Base-by-base conservation (phyloP, 2,888 invertebrate species). In the Alentia gelatinosa region DNA sequence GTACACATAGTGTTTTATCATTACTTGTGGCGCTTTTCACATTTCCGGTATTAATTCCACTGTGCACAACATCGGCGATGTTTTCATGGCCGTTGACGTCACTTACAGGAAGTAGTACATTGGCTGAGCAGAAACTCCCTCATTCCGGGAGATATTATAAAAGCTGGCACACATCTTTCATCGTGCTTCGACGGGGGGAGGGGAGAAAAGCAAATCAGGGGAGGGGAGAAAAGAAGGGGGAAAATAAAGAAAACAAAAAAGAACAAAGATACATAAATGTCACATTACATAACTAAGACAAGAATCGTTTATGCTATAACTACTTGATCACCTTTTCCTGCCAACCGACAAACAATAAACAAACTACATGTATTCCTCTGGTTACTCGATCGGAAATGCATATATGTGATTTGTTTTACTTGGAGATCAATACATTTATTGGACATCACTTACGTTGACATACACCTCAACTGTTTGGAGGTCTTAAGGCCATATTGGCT, bases 151-250 rank as follows among this genome's bases (percentile, higher is more conserved):
- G n/a, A n/a, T n/a, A n/a, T n/a, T n/a, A n/a, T n/a, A n/a, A n/a
- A n/a, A n/a, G 56, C 56, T 56, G 56, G 19, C 56, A 56, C 56
- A 56, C 56, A 19, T 56, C 23, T 56, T 19, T 56, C 56, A 56
- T 56, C 23, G 56, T n/a, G 12, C 56, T 56, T n/a, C 68, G 68
- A 68, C 30, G 30, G 30, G 26, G 68, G 68, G 26, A 68, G 30
- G n/a, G n/a, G 30, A 68, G n/a, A 68, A 68, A 68, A 68, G 26
- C 30, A 68, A 68, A 68, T 68, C 68, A 68, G 56, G 56, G 56
- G 56, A 56, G 19, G 12, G 3, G 30, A 68, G 30, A 26, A 68
- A 68, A 68, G 30, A 26, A 68, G 26, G 30, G 3, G 15, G 68
- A 68, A 68, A 68, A 68, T 19, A 9, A 68, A 4, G 68, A 68